Evolutionary conservation across 2,113 vertebrate genomes (phyloP).

Genomic region (Cichladusa arquata): DNA sequence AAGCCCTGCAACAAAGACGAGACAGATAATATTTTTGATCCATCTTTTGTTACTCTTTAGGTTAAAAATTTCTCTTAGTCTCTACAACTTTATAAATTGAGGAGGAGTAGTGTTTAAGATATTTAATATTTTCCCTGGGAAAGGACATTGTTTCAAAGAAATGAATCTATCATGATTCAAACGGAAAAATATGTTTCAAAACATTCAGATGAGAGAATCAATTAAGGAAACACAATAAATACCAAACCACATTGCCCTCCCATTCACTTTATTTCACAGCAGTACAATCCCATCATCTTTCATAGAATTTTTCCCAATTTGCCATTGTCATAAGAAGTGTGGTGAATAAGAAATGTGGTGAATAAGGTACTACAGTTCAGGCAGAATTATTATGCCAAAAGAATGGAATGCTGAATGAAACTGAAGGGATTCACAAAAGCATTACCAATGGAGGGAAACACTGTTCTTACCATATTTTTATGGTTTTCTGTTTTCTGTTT

Average conservation of each 20-base stretch:
- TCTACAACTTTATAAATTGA: background rate
- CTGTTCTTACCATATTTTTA: background rate
- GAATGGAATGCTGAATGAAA: background rate
- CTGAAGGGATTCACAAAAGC: background rate
- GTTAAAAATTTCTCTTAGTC: background rate
- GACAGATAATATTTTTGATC: background rate
- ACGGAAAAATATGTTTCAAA: conserved; percentile 4
- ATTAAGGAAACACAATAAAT: background rate
- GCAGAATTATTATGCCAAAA: background rate
- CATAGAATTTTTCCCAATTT: background rate
- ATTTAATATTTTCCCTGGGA: background rate
- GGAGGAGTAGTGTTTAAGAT: background rate
- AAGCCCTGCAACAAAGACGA: background rate
- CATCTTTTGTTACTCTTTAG: background rate
- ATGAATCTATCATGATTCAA: background rate
- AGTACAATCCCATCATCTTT: background rate
- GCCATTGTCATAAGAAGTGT: background rate
- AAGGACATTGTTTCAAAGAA: background rate
- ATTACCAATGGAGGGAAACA: background rate
- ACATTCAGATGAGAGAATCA: background rate
- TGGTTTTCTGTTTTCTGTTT: too few relatives aligned
- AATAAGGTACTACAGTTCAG: background rate
- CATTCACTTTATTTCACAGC: background rate
- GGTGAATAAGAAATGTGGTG: background rate
- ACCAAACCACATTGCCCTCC: background rate